phyloP scores from a whole-genome alignment of 2,888 invertebrate genomes.

The Cephalotes varians region DNA sequence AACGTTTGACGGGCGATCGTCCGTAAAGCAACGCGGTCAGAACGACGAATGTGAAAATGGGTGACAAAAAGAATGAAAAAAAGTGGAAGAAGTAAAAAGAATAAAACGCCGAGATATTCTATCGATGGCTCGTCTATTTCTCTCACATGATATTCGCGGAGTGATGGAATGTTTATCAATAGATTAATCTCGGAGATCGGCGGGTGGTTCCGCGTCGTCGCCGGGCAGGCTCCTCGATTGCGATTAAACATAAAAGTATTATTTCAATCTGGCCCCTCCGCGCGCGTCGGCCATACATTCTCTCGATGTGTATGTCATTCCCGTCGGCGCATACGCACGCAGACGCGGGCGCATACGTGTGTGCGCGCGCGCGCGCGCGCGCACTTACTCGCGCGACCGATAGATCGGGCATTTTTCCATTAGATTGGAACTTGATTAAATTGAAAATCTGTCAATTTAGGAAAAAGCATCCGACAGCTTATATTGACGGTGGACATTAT shows the following conservation, averaged over 20 bases:
- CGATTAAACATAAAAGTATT: slow-evolving; percentile 83
- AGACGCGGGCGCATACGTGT: not conserved
- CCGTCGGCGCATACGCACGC: slow-evolving; percentile 23
- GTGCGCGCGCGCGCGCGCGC: not conserved
- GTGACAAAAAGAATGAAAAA: slow-evolving; percentile 38
- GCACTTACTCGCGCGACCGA: slow-evolving; percentile 73
- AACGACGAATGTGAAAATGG: slow-evolving; percentile 59
- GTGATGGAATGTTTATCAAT: slow-evolving; percentile 83
- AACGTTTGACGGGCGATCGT: slow-evolving; percentile 63
- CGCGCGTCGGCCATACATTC: slow-evolving; percentile 66
- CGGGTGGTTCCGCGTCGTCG: slow-evolving; percentile 78
- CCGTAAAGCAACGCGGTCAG: slow-evolving; percentile 70
- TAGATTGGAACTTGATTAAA: slow-evolving; percentile 85
- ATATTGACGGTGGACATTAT: slow-evolving; percentile 84
- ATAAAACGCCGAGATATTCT: slow-evolving; percentile 74
- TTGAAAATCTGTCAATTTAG: slow-evolving; percentile 86
- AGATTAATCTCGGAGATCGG: slow-evolving; percentile 82
- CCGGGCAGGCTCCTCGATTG: slow-evolving; percentile 79
- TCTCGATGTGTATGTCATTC: slow-evolving; percentile 38
- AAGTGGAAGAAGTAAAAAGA: slow-evolving; percentile 60
- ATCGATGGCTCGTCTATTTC: slow-evolving; percentile 72
- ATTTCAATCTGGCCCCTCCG: slow-evolving; percentile 80
- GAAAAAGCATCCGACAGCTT: slow-evolving; percentile 84
- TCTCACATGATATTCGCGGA: slow-evolving; percentile 74
- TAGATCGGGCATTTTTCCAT: slow-evolving; percentile 85